These are phyloP conservation scores for Strongylocentrotus purpuratus DNA, from an alignment of 35 echinoderm and acorn worm species.

Conservation along the genomic window DNA sequence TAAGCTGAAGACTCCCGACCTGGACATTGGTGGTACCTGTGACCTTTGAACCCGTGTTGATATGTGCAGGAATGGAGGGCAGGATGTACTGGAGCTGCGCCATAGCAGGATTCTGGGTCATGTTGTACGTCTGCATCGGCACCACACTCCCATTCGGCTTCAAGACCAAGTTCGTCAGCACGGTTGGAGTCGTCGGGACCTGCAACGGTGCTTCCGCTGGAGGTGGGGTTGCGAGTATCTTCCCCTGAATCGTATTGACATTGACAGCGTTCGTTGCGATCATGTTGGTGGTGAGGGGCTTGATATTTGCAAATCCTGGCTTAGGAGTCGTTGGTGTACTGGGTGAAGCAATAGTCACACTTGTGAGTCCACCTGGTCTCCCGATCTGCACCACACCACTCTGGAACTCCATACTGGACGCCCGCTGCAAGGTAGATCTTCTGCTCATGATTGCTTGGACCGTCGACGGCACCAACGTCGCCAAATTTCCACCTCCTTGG, in stretches of 20 bases:
- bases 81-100: conserved; percentile 84
- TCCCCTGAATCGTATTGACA: conserved; percentile 30
- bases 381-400: conserved; percentile 21
- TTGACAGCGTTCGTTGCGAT: neutral
- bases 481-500: neutral
- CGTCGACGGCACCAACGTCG: conserved; percentile 5
- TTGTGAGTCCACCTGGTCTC: conserved; percentile 34
- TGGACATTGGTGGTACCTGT: conserved; percentile 48
- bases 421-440: neutral
- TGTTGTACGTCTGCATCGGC: conserved; percentile 44
- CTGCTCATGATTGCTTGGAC: neutral
- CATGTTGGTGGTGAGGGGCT: neutral
- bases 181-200: conserved; percentile 47
- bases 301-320: neutral
- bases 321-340: neutral
- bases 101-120: conserved; percentile 42
- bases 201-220: neutral
- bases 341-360: neutral
- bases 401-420: neutral
- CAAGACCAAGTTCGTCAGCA: conserved; percentile 61
- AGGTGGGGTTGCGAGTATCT: conserved; percentile 13
- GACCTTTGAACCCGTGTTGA: conserved; percentile 54
- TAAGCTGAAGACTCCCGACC: conserved; percentile 26
- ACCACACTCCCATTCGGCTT: conserved; percentile 51
- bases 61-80: conserved; percentile 78